Evolutionary conservation across 1,140 invertebrate species (phyloP).

Genomic region (Lordiphosa mommai): DNA sequence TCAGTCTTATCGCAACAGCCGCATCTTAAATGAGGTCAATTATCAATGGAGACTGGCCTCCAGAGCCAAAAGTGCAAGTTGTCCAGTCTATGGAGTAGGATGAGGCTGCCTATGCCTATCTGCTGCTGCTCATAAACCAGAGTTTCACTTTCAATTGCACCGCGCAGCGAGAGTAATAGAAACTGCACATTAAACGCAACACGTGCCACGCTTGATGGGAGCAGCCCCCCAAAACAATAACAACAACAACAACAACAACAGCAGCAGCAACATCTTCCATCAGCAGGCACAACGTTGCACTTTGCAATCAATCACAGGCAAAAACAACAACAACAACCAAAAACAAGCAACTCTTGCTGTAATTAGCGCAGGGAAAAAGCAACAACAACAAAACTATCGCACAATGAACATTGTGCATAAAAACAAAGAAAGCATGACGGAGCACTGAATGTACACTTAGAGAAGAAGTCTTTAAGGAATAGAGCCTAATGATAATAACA

Average conservation of each 20-base stretch:
- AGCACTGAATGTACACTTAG: constrained; percentile 34
- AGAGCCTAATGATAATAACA: constrained; percentile 6
- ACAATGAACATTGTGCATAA: constrained; percentile 65
- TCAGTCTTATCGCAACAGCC: constrained; percentile 52
- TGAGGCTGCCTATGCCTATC: background rate
- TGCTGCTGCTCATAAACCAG: constrained; percentile 51
- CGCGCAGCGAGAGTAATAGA: constrained; percentile 67
- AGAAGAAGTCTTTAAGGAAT: constrained; percentile 2
- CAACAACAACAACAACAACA: constrained; percentile 13
- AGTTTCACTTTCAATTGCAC: constrained; percentile 69
- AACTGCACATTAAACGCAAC: constrained; percentile 75
- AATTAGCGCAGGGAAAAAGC: constrained; percentile 73
- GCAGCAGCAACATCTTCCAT: constrained; percentile 15
- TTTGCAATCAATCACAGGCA: constrained; percentile 74
- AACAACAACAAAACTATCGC: constrained; percentile 52
- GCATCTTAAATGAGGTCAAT: constrained; percentile 76
- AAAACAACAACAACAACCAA: constrained; percentile 43
- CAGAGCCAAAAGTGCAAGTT: constrained; percentile 66
- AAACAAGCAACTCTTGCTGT: constrained; percentile 40
- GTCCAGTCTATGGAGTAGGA: constrained; percentile 14
- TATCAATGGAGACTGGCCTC: constrained; percentile 40
- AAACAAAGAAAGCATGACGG: constrained; percentile 74
- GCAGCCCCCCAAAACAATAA: constrained; percentile 26
- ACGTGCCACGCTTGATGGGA: constrained; percentile 76
- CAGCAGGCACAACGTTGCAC: constrained; percentile 46